Base-by-base conservation (phyloP, 2,113 vertebrate species). In the Peromyscus californicus region DNA sequence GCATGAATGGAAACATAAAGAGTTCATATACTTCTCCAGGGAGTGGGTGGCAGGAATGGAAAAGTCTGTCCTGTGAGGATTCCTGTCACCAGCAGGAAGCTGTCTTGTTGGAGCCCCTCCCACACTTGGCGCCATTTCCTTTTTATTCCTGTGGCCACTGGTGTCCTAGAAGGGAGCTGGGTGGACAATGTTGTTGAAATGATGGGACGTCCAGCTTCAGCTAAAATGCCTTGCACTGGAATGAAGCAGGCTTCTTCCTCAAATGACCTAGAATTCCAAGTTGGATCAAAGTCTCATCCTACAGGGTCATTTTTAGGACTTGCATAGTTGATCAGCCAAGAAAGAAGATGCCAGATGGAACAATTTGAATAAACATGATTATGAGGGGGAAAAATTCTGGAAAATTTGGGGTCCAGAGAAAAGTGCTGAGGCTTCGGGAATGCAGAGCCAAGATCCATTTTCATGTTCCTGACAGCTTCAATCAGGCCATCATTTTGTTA, bases 401-500 rank as follows among this genome's bases (percentile, higher is more conserved):
- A 89, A 88, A 48, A 61, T 57, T 51, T 0, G 1, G 76, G 63
- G 42, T 91, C 24, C 29, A 76, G 54, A 86, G n/a, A 69, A 89
- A 94, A 94, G 79, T 91, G 86, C 89, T 89, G 85, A 94, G 63
- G n/a, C 70, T 39, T 93, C 2, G 3, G 19, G 39, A 89, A 86
- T 63, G 39, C 67, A 63, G 86, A 89, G 48, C 91, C 78, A 59
- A 91, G 76, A 61, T 87, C 33, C 31, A 65, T 93, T 96, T 86
- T 63, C 57, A n/a, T 65, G 92, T 51, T 6, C 13, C 69, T 33
- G 67, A 70, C 9, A 10, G 79, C 83, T 95, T 78, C 61, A 57
- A 76, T 10, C 59, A 96, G 75, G 91, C 72, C 76, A 57, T 88
- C 42, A n/a, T 87, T 95, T 80, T 91, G 76, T 93, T 95, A 31